Conservation (phyloP, 2,797 vertebrate genomes). For the Tapera naevia region DNA sequence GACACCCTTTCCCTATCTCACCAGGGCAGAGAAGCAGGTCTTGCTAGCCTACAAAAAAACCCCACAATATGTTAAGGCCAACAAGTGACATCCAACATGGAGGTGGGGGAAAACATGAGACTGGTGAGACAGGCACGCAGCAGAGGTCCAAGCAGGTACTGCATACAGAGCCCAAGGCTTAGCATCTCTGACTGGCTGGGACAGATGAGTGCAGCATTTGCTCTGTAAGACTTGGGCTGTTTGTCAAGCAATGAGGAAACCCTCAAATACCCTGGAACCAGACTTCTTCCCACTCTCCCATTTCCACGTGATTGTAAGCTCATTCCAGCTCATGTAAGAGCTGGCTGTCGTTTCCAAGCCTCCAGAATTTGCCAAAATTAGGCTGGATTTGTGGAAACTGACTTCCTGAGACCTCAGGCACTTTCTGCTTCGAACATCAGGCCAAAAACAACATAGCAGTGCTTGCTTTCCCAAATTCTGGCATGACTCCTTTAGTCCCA, state of each 20-base stretch:
- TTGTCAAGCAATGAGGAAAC: not conserved
- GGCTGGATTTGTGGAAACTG: slow-evolving; percentile 37
- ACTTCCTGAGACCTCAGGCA: not conserved
- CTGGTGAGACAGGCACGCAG: accelerated
- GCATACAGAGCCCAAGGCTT: not conserved
- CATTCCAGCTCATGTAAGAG: slow-evolving; percentile 16
- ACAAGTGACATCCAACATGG: accelerated
- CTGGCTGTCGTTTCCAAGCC: not conserved
- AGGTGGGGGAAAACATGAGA: not conserved
- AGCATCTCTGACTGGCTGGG: not conserved
- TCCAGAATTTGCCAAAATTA: slow-evolving; percentile 39
- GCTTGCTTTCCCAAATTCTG: not conserved
- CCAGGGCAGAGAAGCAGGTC: not conserved
- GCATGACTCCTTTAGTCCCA: not conserved
- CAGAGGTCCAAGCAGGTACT: not conserved
- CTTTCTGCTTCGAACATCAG: not conserved
- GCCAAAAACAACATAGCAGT: slow-evolving; percentile 19
- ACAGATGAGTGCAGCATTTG: not conserved
- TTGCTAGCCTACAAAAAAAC: not conserved
- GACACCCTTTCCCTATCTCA: not conserved
- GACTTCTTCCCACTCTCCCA: not conserved
- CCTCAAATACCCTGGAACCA: not conserved
- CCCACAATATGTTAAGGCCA: not conserved
- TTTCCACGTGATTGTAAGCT: not conserved
- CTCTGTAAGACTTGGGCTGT: not conserved